These are phyloP conservation scores for Probosciger aterrimus DNA, from an alignment of 2,113 vertebrate species.

Conservation along the genomic window DNA sequence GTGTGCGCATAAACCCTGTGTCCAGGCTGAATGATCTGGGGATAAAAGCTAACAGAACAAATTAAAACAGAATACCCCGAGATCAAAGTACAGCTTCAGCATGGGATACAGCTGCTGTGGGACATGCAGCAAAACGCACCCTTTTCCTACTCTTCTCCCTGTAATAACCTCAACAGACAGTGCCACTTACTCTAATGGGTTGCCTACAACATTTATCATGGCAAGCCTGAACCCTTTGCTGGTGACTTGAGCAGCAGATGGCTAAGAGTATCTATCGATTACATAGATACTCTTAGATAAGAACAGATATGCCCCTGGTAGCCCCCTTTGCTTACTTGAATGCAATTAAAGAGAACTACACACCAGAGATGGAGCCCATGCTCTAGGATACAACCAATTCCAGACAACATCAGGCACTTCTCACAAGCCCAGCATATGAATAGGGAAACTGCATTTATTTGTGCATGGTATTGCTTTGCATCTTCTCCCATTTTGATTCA, in stretches of 20 bases:
- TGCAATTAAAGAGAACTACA: background rate
- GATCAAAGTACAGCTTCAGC: background rate
- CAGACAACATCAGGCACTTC: background rate
- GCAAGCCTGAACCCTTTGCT: background rate
- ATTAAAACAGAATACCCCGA: background rate
- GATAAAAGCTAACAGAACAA: slow-evolving; percentile 16
- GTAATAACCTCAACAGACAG: background rate
- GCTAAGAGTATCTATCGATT: fast-evolving
- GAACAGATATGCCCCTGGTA: background rate
- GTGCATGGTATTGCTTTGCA: background rate
- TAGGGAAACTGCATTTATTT: background rate
- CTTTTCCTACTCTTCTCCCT: background rate
- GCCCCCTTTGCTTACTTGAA: background rate
- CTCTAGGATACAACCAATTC: background rate
- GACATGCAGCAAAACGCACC: background rate
- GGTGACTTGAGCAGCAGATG: background rate
- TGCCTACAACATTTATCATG: background rate
- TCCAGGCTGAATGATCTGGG: background rate
- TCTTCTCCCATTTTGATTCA: background rate
- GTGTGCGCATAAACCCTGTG: background rate
- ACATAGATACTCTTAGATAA: no score
- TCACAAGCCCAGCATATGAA: background rate
- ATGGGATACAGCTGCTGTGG: background rate
- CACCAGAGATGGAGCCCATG: background rate
- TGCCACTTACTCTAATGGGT: background rate